A percentile compares a stretch with the other conserved stretches of the same genome.
These are phyloP conservation scores for Caenorhabditis virilis DNA, from an alignment of 2,888 invertebrate genomes.

Conservation along the genomic window DNA sequence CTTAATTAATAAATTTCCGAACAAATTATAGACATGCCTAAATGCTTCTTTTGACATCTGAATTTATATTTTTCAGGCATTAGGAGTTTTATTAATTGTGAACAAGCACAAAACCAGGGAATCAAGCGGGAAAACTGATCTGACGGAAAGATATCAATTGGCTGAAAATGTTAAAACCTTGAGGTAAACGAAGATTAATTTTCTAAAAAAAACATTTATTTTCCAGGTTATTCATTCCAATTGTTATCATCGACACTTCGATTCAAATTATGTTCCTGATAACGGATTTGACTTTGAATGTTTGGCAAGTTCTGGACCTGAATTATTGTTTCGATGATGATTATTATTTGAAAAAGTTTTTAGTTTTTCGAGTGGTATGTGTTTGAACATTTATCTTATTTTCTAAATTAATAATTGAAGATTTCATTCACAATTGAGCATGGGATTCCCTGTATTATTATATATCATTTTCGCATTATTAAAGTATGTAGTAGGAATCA, in stretches of 20 bases:
- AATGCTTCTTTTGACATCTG: too few species aligned
- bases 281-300: slow-evolving; percentile 14
- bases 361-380: slow-evolving; percentile 22
- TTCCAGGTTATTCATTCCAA: slow-evolving; percentile 15
- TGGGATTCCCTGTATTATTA: too few species aligned
- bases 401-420: too few species aligned
- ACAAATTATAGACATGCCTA: too few species aligned
- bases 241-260: slow-evolving; percentile 15
- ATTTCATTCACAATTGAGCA: too few species aligned
- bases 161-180: slow-evolving; percentile 15
- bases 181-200: too few species aligned
- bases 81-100: slow-evolving; percentile 16
- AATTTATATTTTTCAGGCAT: too few species aligned
- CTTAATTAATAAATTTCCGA: too few species aligned
- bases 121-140: slow-evolving; percentile 9
- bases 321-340: slow-evolving; percentile 30
- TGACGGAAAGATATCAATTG: slow-evolving; percentile 29
- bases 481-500: too few species aligned
- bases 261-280: slow-evolving; percentile 26
- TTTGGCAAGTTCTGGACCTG: slow-evolving; percentile 23
- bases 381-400: too few species aligned
- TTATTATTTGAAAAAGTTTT: slow-evolving; percentile 18
- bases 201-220: slow-evolving; percentile 5
- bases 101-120: slow-evolving; percentile 17
- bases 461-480: too few species aligned